phyloP scores from a whole-genome alignment of 2,797 vertebrate species.

The Lophotriccus pileatus region DNA sequence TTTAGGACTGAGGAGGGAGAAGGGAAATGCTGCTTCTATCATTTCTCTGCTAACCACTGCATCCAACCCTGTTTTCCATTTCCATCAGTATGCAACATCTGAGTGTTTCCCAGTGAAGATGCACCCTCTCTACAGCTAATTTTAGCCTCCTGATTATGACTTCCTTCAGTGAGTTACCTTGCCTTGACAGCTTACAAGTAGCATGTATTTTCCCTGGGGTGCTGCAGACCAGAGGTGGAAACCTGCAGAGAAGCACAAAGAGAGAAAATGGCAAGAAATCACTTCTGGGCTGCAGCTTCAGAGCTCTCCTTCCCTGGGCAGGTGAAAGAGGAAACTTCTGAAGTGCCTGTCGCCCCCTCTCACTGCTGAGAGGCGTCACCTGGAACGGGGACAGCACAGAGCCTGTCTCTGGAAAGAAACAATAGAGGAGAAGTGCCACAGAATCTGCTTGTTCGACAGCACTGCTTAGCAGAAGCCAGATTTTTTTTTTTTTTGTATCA shows the following conservation, averaged over 20 bases:
- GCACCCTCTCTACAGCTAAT: neutral
- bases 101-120: slow-evolving; percentile 5
- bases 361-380: neutral
- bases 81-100: neutral
- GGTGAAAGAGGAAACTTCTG: slow-evolving; percentile 8
- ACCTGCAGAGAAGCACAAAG: slow-evolving; percentile 34
- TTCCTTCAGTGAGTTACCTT: slow-evolving; percentile 34
- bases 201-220: slow-evolving; percentile 13
- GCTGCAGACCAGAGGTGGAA: slow-evolving; percentile 36
- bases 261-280: slow-evolving; percentile 43
- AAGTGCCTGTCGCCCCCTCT: slow-evolving; percentile 4
- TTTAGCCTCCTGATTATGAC: slow-evolving; percentile 36
- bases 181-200: slow-evolving; percentile 32
- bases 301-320: neutral
- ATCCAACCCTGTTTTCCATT: neutral
- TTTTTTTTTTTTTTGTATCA: neutral
- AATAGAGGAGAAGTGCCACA: neutral
- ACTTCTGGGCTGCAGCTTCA: neutral
- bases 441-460: slow-evolving; percentile 25
- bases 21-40: neutral
- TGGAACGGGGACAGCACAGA: neutral
- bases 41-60: neutral
- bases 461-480: neutral
- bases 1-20: neutral
- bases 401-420: slow-evolving; percentile 19